Percentiles rank a stretch among this genome's conserved stretches.
Evolutionary conservation across 2,888 invertebrate species (phyloP).

Genomic region (Hemicrepidius hirtus): DNA sequence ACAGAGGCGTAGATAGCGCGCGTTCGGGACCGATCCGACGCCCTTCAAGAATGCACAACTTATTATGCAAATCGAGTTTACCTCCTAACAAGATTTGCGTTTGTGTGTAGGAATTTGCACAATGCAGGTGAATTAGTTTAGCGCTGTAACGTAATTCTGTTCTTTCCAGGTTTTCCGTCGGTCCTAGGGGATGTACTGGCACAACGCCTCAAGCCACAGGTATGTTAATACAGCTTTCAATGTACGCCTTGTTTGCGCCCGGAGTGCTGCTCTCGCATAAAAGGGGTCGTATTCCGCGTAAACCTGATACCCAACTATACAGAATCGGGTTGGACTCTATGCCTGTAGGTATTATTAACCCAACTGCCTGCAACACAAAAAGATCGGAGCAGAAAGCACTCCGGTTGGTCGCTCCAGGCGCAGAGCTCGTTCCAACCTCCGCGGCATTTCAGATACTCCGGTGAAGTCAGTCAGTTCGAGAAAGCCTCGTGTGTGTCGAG

Average conservation of each 20-base stretch:
- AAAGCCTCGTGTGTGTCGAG: conserved; percentile 51
- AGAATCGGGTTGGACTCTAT: conserved; percentile 64
- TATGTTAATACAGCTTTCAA: conserved; percentile 59
- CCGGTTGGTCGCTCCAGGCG: conserved; percentile 65
- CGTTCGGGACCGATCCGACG: conserved; percentile 23
- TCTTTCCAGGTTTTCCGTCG: conserved; percentile 46
- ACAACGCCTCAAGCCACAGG: conserved; percentile 57
- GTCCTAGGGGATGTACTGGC: conserved; percentile 51
- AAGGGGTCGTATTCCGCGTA: conserved; percentile 67
- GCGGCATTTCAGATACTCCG: conserved; percentile 56
- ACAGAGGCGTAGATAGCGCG: conserved; percentile 29
- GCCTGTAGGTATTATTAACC: conserved; percentile 68
- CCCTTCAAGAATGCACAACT: conserved; percentile 55
- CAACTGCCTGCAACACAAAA: conserved; percentile 67
- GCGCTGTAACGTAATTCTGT: conserved; percentile 50
- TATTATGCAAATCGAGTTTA: conserved; percentile 64
- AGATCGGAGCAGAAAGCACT: conserved; percentile 62
- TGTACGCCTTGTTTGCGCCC: conserved; percentile 63
- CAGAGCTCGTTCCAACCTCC: conserved; percentile 58
- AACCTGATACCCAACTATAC: conserved; percentile 64
- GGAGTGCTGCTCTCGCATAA: conserved; percentile 61
- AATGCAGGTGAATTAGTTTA: conserved; percentile 62
- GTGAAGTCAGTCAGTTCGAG: conserved; percentile 61
- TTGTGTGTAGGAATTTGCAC: conserved; percentile 55
- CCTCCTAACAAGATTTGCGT: conserved; percentile 60